Evolutionary conservation across 37 sponge, comb jelly and placozoan genomes (phyloP).

Genomic region (Spongia lamella): DNA sequence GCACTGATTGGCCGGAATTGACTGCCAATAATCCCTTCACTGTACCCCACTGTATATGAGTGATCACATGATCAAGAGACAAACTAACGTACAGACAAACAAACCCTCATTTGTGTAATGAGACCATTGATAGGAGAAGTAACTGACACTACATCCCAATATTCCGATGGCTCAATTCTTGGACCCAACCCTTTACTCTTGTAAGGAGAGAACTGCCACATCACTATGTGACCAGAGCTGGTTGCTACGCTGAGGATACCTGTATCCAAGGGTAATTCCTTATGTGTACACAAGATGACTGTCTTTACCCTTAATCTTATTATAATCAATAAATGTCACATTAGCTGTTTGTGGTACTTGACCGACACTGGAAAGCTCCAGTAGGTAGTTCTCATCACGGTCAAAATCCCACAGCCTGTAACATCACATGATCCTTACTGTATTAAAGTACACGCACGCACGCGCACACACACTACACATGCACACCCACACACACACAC

Average conservation of each 20-base stretch:
- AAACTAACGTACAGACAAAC: not conserved
- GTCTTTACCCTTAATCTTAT: slow-evolving; percentile 51
- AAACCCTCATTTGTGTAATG: slow-evolving; percentile 44
- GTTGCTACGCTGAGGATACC: slow-evolving; percentile 86
- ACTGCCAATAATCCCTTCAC: slow-evolving; percentile 55
- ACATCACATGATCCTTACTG: not conserved
- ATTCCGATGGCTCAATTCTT: slow-evolving; percentile 6
- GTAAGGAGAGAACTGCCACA: slow-evolving; percentile 59
- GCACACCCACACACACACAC: not conserved
- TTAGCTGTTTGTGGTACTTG: slow-evolving; percentile 9
- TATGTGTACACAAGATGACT: not conserved
- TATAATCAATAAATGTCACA: slow-evolving; percentile 68
- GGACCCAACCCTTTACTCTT: slow-evolving; percentile 2
- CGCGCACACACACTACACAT: not conserved
- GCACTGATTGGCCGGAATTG: slow-evolving; percentile 37
- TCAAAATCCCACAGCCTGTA: slow-evolving; percentile 88
- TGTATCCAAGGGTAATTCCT: slow-evolving; percentile 3
- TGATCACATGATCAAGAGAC: not conserved
- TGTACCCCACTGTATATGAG: slow-evolving; percentile 60
- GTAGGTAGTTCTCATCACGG: slow-evolving; percentile 68
- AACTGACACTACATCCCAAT: slow-evolving; percentile 54
- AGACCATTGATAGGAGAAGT: slow-evolving; percentile 32
- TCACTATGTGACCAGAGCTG: slow-evolving; percentile 61
- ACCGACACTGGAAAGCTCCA: slow-evolving; percentile 31
- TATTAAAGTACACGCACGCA: not conserved